phyloP scores from a whole-genome alignment of 2,888 invertebrate genomes.

The Gandaritis pyraliata region DNA sequence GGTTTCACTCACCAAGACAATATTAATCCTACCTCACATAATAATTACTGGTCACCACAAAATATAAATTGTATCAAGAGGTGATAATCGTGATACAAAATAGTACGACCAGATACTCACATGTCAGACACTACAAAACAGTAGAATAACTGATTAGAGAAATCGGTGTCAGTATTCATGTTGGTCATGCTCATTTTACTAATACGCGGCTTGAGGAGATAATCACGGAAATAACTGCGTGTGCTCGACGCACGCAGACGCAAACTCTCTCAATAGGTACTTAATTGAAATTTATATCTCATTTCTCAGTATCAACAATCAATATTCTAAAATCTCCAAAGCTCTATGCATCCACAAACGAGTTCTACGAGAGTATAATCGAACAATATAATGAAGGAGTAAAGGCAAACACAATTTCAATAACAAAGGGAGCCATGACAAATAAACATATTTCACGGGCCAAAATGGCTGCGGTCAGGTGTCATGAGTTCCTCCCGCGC shows the following conservation, averaged over 20 bases:
- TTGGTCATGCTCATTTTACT: slow-evolving; percentile 54
- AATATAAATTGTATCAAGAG: not conserved
- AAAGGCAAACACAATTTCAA: slow-evolving; percentile 84
- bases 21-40: too few relatives aligned
- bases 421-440: slow-evolving; percentile 83
- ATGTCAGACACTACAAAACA: slow-evolving; percentile 23
- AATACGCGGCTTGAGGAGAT: slow-evolving; percentile 65
- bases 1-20: too few relatives aligned
- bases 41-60: not conserved
- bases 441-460: slow-evolving; percentile 84
- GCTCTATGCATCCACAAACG: slow-evolving; percentile 78
- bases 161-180: slow-evolving; percentile 59
- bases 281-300: slow-evolving; percentile 84
- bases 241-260: slow-evolving; percentile 55
- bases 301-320: slow-evolving; percentile 84
- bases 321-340: slow-evolving; percentile 81
- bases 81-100: slow-evolving; percentile 29
- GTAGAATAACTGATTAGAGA: slow-evolving; percentile 61
- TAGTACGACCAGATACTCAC: not conserved
- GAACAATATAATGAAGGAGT: slow-evolving; percentile 84
- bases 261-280: slow-evolving; percentile 73
- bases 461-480: slow-evolving; percentile 84
- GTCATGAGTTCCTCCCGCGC: slow-evolving; percentile 68
- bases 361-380: slow-evolving; percentile 79
- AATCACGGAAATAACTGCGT: slow-evolving; percentile 74